Conservation (phyloP, 2,797 vertebrate species). For the Euthynnus affinis region DNA sequence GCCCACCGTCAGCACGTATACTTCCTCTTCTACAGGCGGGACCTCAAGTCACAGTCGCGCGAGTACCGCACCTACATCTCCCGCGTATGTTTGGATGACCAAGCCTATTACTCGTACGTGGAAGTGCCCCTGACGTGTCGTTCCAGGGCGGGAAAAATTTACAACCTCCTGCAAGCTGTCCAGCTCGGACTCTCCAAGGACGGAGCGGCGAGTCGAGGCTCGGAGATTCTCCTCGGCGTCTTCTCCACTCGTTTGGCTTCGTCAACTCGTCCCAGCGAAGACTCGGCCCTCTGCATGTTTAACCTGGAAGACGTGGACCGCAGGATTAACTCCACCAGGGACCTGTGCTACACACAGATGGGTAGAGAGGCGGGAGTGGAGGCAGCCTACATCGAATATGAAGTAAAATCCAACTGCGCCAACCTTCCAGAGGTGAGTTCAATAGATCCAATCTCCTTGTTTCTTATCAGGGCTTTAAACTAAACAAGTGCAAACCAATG, state of each 20-base stretch:
- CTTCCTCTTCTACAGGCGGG: constrained; percentile 96
- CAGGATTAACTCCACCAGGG: constrained; percentile 91
- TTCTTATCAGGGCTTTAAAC: not conserved
- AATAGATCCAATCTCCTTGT: not conserved
- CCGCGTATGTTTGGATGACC: constrained; percentile 93
- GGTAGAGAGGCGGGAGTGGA: constrained; percentile 89
- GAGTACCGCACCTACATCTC: constrained; percentile 96
- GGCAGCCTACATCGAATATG: constrained; percentile 96
- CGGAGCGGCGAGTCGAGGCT: constrained; percentile 21
- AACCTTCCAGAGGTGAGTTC: constrained; percentile 93
- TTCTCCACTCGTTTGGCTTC: constrained; percentile 89
- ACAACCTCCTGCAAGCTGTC: constrained; percentile 93
- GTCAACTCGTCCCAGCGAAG: constrained; percentile 87
- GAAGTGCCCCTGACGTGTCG: constrained; percentile 93
- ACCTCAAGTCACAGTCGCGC: constrained; percentile 92
- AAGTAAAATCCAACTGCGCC: constrained; percentile 96
- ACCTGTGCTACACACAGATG: constrained; percentile 94
- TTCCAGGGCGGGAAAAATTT: constrained; percentile 84
- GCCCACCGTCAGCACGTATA: constrained; percentile 90
- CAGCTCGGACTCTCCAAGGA: constrained; percentile 84
- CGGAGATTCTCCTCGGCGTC: constrained; percentile 90
- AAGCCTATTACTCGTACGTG: constrained; percentile 96
- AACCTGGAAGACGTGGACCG: constrained; percentile 91
- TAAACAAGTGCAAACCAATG: not conserved
- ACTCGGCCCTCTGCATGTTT: constrained; percentile 94